Conservation (phyloP, 2,888 invertebrate genomes). For the Falcaria lacertinaria region DNA sequence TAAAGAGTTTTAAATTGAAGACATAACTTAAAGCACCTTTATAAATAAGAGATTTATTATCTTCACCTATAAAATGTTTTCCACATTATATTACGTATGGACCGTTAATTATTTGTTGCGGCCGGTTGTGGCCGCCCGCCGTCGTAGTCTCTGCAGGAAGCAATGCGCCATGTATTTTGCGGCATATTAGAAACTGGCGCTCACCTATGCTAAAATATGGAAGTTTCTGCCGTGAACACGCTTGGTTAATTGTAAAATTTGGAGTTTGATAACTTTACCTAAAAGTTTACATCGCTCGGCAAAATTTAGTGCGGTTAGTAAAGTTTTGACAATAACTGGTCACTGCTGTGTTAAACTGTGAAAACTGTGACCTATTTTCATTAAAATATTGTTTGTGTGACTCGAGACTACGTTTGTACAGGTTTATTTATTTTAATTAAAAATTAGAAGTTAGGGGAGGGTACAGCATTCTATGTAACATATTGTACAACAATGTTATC, state of each 20-base stretch:
- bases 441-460: background rate
- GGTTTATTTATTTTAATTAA: background rate
- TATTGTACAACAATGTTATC: too few relatives aligned
- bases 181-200: constrained; percentile 54
- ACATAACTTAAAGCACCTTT: too few relatives aligned
- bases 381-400: constrained; percentile 6
- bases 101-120: too few relatives aligned
- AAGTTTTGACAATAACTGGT: constrained; percentile 46
- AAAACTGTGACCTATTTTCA: constrained; percentile 21
- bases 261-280: constrained; percentile 55
- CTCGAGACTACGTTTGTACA: background rate
- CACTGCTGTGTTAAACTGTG: constrained; percentile 21
- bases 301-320: constrained; percentile 27
- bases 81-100: too few relatives aligned
- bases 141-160: too few relatives aligned
- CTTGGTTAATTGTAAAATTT: constrained; percentile 63
- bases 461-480: background rate
- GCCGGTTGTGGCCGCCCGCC: too few relatives aligned
- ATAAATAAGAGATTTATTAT: too few relatives aligned
- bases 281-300: constrained; percentile 20
- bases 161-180: constrained; percentile 57
- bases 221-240: constrained; percentile 44
- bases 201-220: constrained; percentile 60
- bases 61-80: too few relatives aligned
- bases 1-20: too few relatives aligned